These are phyloP conservation scores for Ascidia mentula DNA, from an alignment of 23 tunicate species.

Conservation along the genomic window DNA sequence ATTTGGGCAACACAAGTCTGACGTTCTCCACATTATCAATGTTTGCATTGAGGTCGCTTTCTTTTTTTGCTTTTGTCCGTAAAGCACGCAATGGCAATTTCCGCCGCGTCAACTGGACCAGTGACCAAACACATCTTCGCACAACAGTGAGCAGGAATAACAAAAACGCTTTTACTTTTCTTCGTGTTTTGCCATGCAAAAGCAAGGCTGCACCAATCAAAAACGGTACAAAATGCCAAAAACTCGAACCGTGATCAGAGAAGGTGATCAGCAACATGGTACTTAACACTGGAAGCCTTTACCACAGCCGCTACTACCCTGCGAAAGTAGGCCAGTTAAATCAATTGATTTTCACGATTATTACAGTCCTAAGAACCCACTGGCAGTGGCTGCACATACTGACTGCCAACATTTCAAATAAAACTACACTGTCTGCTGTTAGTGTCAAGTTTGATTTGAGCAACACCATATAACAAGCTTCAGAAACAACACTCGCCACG, in stretches of 20 bases:
- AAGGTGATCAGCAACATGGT: not conserved
- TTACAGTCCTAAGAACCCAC: not conserved
- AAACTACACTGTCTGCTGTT: no score
- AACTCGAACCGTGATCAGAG: not conserved
- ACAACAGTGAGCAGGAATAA: not conserved
- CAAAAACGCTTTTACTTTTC: not conserved
- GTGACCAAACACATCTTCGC: not conserved
- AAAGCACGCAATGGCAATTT: slow-evolving; percentile 4
- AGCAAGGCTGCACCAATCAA: slow-evolving; percentile 17
- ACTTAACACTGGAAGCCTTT: no score
- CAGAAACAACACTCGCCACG: not conserved
- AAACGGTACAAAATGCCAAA: slow-evolving; percentile 21
- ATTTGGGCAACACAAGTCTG: not conserved
- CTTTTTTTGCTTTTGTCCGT: not conserved
- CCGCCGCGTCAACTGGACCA: not conserved
- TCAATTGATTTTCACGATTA: not conserved
- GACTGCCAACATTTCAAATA: no score
- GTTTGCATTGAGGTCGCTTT: not conserved
- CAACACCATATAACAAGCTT: no score
- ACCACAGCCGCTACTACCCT: not conserved
- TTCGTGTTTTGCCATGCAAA: slow-evolving; percentile 17
- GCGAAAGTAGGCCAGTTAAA: not conserved
- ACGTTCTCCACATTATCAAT: not conserved
- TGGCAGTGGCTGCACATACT: not conserved
- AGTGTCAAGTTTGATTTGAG: no score